These are phyloP conservation scores for Dryoscopus gambensis DNA, from an alignment of 2,113 vertebrate species.

Conservation along the genomic window DNA sequence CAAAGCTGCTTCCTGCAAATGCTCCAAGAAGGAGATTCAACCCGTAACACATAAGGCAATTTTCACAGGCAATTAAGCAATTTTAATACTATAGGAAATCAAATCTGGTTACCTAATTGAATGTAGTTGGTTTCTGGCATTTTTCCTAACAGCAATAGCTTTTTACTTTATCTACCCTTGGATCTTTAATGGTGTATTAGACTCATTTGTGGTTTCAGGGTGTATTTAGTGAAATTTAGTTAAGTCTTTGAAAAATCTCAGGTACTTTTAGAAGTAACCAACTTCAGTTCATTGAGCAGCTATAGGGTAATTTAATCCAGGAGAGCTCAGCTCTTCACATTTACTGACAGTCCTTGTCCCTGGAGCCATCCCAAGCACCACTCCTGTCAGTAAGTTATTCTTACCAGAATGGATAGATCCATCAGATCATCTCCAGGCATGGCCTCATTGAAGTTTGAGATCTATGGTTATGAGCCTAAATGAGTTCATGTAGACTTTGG, in stretches of 20 bases:
- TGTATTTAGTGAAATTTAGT: conserved; percentile 9
- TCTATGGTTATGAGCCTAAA: background rate
- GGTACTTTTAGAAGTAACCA: background rate
- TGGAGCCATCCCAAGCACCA: background rate
- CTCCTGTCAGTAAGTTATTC: background rate
- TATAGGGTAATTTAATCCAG: background rate
- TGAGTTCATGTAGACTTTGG: background rate
- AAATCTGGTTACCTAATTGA: conserved; percentile 29
- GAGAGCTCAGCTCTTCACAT: background rate
- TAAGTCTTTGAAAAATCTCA: background rate
- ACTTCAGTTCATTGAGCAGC: background rate
- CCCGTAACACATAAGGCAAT: background rate
- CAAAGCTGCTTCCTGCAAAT: background rate
- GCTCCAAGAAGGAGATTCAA: background rate
- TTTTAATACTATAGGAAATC: conserved; percentile 38
- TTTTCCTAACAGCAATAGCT: background rate
- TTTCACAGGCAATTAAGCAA: conserved; percentile 42
- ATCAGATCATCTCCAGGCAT: background rate
- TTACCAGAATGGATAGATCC: background rate
- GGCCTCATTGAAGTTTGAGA: background rate
- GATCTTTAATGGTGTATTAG: background rate
- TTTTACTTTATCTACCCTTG: background rate
- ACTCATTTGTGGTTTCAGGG: background rate
- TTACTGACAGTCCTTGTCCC: background rate
- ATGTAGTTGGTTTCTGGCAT: background rate